phyloP scores from a whole-genome alignment of 2,797 vertebrate species.

The Sebastes nivosus region DNA sequence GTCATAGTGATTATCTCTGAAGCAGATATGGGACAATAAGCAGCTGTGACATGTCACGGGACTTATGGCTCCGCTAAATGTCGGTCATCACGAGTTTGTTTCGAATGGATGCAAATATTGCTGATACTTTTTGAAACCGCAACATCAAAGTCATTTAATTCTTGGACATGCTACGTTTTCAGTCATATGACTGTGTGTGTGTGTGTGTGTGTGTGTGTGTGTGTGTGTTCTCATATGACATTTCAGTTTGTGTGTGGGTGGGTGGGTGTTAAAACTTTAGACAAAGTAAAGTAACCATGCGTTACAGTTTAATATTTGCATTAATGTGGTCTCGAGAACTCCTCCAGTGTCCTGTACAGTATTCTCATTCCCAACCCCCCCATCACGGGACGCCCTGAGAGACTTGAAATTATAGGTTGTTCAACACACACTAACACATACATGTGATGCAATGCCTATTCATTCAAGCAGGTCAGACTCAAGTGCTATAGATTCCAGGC shows the following conservation, averaged over 20 bases:
- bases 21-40: conserved; percentile 4
- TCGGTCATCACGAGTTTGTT: conserved; percentile 59
- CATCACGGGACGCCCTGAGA: not conserved
- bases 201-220: not conserved
- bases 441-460: not conserved
- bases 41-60: conserved; percentile 40
- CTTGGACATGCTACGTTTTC: conserved; percentile 58
- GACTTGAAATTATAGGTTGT: not conserved
- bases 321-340: conserved; percentile 45
- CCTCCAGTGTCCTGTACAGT: conserved; percentile 5
- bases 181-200: conserved; percentile 63
- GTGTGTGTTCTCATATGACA: conserved; percentile 18
- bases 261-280: conserved; percentile 45
- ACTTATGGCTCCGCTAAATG: conserved; percentile 13
- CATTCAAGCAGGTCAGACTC: not conserved
- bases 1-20: not conserved
- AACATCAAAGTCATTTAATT: conserved; percentile 48
- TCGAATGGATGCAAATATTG: conserved; percentile 55
- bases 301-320: conserved; percentile 71
- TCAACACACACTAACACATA: not conserved
- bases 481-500: not conserved
- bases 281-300: conserved; percentile 66
- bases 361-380: conserved; percentile 9
- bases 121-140: conserved; percentile 46
- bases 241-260: conserved; percentile 60